phyloP scores from a whole-genome alignment of 2,888 invertebrate species.

The Drosophila limbata region DNA sequence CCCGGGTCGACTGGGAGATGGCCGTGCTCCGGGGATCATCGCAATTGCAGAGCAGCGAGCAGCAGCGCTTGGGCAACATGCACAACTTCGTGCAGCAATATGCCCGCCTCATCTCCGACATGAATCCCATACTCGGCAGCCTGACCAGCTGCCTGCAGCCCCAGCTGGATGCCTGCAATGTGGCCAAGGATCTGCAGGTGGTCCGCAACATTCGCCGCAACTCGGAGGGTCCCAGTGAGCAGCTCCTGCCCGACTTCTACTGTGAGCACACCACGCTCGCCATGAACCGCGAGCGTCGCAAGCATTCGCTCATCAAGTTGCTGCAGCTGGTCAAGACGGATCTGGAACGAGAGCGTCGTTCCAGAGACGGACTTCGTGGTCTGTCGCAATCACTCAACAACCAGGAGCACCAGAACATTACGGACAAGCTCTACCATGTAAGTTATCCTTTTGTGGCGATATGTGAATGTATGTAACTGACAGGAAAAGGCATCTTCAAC shows the following conservation, averaged over 20 bases:
- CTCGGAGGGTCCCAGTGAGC: slow-evolving; percentile 89
- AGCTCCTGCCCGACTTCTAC: slow-evolving; percentile 96
- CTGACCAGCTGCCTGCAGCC: slow-evolving; percentile 85
- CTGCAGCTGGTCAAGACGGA: slow-evolving; percentile 94
- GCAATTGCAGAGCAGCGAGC: slow-evolving; percentile 94
- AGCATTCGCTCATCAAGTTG: slow-evolving; percentile 93
- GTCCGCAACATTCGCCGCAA: slow-evolving; percentile 84
- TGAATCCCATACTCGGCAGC: slow-evolving; percentile 92
- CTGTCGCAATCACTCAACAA: slow-evolving; percentile 95
- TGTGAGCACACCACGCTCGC: slow-evolving; percentile 97
- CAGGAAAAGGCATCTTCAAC: too few relatives aligned
- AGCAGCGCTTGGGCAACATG: slow-evolving; percentile 93
- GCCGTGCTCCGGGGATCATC: slow-evolving; percentile 94
- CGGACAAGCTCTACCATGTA: slow-evolving; percentile 96
- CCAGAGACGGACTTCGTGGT: slow-evolving; percentile 95
- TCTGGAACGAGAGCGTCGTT: slow-evolving; percentile 94
- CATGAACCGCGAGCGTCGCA: slow-evolving; percentile 96
- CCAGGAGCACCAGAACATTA: slow-evolving; percentile 95
- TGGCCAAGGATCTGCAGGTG: slow-evolving; percentile 84
- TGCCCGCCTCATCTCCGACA: slow-evolving; percentile 88
- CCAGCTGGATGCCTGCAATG: slow-evolving; percentile 84
- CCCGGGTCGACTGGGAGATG: slow-evolving; percentile 96
- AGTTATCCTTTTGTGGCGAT: slow-evolving; percentile 72
- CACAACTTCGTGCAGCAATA: slow-evolving; percentile 90
- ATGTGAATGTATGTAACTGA: background rate